Evolutionary conservation across 2,888 invertebrate species (phyloP).

Genomic region (Notocelia uddmanniana): DNA sequence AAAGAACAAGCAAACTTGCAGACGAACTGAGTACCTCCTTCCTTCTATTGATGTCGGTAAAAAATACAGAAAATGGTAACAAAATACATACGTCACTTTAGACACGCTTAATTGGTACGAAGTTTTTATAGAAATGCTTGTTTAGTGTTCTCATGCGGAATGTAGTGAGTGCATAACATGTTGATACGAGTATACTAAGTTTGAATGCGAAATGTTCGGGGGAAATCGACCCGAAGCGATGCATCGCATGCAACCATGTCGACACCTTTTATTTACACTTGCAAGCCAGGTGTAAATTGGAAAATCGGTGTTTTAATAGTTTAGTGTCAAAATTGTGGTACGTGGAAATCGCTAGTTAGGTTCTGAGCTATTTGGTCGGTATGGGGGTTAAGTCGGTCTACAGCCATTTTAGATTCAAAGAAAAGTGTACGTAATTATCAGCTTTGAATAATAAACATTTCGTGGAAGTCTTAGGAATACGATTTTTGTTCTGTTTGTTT

Average conservation of each 20-base stretch:
- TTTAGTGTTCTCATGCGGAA: too few species aligned
- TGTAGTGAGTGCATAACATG: too few species aligned
- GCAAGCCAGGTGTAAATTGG: slow-evolving; percentile 35
- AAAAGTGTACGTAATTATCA: neutral
- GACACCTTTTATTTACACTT: slow-evolving; percentile 42
- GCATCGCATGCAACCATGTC: slow-evolving; percentile 27
- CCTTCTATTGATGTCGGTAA: too few species aligned
- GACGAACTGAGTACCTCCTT: too few species aligned
- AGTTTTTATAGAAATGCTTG: too few species aligned
- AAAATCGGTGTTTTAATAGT: slow-evolving; percentile 24
- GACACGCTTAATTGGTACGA: too few species aligned
- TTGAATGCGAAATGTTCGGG: neutral
- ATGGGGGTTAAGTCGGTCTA: neutral
- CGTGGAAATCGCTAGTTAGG: neutral
- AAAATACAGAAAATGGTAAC: too few species aligned
- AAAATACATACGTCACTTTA: too few species aligned
- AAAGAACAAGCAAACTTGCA: too few species aligned
- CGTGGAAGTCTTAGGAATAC: neutral
- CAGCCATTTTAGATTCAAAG: neutral
- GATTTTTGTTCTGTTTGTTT: neutral
- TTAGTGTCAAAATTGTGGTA: slow-evolving; percentile 2
- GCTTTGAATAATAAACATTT: neutral
- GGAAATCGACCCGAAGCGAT: neutral
- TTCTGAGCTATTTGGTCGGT: neutral
- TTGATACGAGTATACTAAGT: neutral